These are phyloP conservation scores for Uropsilus gracilis DNA, from an alignment of 2,113 vertebrate species.

Conservation along the genomic window DNA sequence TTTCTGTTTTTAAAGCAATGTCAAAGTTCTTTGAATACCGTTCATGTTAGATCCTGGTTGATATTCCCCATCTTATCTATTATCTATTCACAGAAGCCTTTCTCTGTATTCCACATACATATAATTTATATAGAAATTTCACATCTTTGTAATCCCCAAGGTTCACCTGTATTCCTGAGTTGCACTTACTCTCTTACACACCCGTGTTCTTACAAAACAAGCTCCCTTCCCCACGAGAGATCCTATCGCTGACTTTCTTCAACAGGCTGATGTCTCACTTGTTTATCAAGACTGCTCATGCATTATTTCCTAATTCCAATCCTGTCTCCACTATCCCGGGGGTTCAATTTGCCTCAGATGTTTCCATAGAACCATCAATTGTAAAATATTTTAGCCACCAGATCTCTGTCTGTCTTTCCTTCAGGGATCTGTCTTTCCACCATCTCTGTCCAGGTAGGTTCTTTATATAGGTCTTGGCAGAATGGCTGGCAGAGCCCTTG, in stretches of 20 bases:
- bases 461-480: no score
- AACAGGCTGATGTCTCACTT: not conserved
- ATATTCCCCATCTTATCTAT: not conserved
- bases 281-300: constrained; percentile 51
- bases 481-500: no score
- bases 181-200: not conserved
- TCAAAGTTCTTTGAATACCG: not conserved
- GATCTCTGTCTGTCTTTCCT: not conserved
- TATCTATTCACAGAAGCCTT: not conserved
- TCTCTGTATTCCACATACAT: not conserved
- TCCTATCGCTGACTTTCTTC: not conserved
- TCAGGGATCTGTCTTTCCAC: not conserved
- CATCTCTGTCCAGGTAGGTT: no score
- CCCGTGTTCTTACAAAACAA: not conserved
- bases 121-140: no score
- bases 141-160: no score
- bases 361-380: not conserved
- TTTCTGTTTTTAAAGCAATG: not conserved
- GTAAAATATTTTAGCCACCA: not conserved
- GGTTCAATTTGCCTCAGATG: not conserved
- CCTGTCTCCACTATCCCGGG: not conserved
- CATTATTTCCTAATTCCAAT: not conserved
- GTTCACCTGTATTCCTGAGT: no score
- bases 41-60: not conserved
- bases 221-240: not conserved